Evolutionary conservation across 2,888 invertebrate genomes (phyloP), one percentile per base, ranked within the genome.

Genomic region (Catonia carolina): DNA sequence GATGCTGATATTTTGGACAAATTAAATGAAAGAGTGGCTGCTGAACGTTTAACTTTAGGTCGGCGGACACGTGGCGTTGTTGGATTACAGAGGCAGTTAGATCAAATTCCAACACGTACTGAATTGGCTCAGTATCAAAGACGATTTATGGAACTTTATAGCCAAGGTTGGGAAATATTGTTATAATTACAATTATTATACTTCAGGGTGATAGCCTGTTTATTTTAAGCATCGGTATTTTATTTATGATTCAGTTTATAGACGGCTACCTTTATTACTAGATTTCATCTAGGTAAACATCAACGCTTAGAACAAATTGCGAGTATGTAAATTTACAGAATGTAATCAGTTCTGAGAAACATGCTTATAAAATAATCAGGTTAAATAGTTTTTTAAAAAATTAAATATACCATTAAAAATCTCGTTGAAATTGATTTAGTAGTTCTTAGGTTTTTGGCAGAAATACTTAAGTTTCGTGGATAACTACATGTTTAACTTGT

Each of bases 61-160:
- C 85, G 85, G 67, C 79, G 84, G 62, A 90, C 88, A 72, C 78
- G 90, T 37, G 83, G 84, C 62, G 84, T 95, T 56, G 83, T 91
- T 14, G 78, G 82, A 10, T 80, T 96, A 64, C 86, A 90, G 57
- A 78, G 92, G 22, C 89, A 90, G 67, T 76, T 97, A 55, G 98
- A 98, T 70, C 92, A 94, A 67, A 85, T 95, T 55, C 98, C 98
- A 1, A 89, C 91, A 31, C 81, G 94, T 59, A 89, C 92, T 0
- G 98, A 99, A 71, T 75, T 98, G 53, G 82, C 90, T 53, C 98
- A 99, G 70, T 98, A 99, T 72, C 96, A 98, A 71, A 82, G 90
- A 67, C 78, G 98, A 66, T 98, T 99, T 72, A 80, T 97, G 67
- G 98, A 98, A 75, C 80, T 98, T 7, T 96, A 96, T 70, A 93